Base-by-base conservation (phyloP, 2,888 invertebrate genomes). In the Lepidocyrtinus sp. region DNA sequence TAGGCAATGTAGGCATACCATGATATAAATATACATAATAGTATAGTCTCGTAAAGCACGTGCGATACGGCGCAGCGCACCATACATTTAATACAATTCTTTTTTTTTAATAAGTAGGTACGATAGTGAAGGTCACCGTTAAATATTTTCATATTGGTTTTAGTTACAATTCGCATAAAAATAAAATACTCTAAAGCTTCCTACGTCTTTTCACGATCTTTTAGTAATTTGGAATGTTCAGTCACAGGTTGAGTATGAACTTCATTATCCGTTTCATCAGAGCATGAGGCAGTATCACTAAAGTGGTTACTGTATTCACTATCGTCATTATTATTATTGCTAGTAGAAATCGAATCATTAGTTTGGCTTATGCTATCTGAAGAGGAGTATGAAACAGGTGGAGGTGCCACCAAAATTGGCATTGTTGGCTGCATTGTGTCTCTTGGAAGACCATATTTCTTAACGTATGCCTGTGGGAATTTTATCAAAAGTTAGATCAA, bases 161-260 rank as follows among this genome's bases (percentile, higher is more conserved):
- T n/a, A 2, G 17, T 55, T 2, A 55, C n/a, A n/a, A 55, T 17
- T 55, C 3, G 17, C 17, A n/a, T n/a, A 15, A 15, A 55, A 55
- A n/a, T 2, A 25, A 64, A 7, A 15, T 64, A 24, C 27, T 26
- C 25, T 46, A 50, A 5, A 2, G 3, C 5, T 2, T 19, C 26
- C 27, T 62, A 9, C n/a, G 55, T n/a, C 17, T 55, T 7, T 55
- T 55, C 5, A n/a, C n/a, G n/a, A n/a, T 63, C 63, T 46, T 73
- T 15, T 26, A 21, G 50, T 73, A 73, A 19, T 27, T 15, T 50
- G 73, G 73, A 73, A 73, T 73, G 73, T 65, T 73, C 73, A 19
- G 70, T 25, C 26, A 59, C 27, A 17, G 70, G 50, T 19, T 9
- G 22, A 24, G 9, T 1, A 17, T 21, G 26, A 65, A 27, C 25